Conservation (phyloP, 2,888 invertebrate species). For the Pardosa pseudoannulata region DNA sequence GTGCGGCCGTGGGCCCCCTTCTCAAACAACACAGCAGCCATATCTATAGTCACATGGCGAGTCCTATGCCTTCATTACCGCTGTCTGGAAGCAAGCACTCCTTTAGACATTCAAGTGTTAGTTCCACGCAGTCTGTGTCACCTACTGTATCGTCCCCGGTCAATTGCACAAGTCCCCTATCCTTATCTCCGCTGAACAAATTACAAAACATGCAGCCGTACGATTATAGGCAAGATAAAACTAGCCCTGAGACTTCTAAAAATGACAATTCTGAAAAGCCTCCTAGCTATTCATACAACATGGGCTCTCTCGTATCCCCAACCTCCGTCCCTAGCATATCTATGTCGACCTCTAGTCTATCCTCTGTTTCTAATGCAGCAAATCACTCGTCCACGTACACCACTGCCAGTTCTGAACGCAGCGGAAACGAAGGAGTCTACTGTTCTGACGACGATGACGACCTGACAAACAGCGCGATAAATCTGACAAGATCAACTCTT, state of each 20-base stretch:
- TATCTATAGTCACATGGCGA: slow-evolving; percentile 43
- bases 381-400: slow-evolving; percentile 59
- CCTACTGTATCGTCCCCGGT: slow-evolving; percentile 60
- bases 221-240: slow-evolving; percentile 85
- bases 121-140: slow-evolving; percentile 61
- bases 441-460: slow-evolving; percentile 62
- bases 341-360: slow-evolving; percentile 73
- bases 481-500: slow-evolving; percentile 80
- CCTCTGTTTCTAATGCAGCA: slow-evolving; percentile 74
- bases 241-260: slow-evolving; percentile 53
- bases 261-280: slow-evolving; percentile 29
- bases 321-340: slow-evolving; percentile 74
- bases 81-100: slow-evolving; percentile 22
- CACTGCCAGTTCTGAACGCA: slow-evolving; percentile 71
- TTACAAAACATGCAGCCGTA: slow-evolving; percentile 97
- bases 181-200: slow-evolving; percentile 88
- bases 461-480: slow-evolving; percentile 81
- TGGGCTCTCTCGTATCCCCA: slow-evolving; percentile 70
- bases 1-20: slow-evolving; percentile 45
- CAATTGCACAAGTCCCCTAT: slow-evolving; percentile 80
- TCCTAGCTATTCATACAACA: slow-evolving; percentile 12
- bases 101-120: slow-evolving; percentile 67
- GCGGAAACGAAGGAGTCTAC: slow-evolving; percentile 46
- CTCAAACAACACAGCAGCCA: slow-evolving; percentile 62
- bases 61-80: slow-evolving; percentile 29